These are phyloP conservation scores for Melopsittacus undulatus DNA, from an alignment of 2,797 vertebrate species.

Conservation along the genomic window DNA sequence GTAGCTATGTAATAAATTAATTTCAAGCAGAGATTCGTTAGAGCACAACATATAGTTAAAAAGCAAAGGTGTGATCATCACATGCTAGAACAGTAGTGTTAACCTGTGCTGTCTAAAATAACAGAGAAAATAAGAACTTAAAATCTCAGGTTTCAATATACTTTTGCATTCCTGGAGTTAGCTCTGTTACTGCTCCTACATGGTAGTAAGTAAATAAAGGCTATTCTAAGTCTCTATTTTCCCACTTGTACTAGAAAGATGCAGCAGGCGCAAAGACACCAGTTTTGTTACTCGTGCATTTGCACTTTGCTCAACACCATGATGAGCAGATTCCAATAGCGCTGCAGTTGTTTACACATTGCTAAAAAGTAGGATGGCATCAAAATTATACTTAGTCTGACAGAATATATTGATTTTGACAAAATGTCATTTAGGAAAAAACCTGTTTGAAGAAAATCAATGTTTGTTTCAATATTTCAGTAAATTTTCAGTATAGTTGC, in stretches of 20 bases:
- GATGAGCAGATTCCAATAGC: not conserved
- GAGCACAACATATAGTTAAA: not conserved
- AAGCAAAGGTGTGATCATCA: not conserved
- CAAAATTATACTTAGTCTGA: not conserved
- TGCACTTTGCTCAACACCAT: not conserved
- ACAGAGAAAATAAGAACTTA: not conserved
- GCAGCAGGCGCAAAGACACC: fast-evolving
- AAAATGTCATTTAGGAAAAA: not conserved
- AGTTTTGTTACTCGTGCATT: not conserved
- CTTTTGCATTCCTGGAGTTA: not conserved
- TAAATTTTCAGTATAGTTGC: not conserved
- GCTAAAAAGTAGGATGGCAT: not conserved
- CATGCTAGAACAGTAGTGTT: not conserved
- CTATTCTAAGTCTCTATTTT: not conserved
- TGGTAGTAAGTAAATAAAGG: not conserved
- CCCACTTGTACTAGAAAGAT: not conserved
- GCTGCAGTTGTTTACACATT: not conserved
- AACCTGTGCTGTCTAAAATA: not conserved
- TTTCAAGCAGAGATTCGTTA: not conserved
- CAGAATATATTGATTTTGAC: conserved; percentile 1
- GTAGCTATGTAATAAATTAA: not conserved
- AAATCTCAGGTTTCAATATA: not conserved
- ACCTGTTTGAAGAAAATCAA: not conserved
- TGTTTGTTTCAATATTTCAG: not conserved
- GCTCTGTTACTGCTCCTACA: not conserved